Conservation (phyloP, 1,140 invertebrate genomes). For the Pollicipes pollicipes region DNA sequence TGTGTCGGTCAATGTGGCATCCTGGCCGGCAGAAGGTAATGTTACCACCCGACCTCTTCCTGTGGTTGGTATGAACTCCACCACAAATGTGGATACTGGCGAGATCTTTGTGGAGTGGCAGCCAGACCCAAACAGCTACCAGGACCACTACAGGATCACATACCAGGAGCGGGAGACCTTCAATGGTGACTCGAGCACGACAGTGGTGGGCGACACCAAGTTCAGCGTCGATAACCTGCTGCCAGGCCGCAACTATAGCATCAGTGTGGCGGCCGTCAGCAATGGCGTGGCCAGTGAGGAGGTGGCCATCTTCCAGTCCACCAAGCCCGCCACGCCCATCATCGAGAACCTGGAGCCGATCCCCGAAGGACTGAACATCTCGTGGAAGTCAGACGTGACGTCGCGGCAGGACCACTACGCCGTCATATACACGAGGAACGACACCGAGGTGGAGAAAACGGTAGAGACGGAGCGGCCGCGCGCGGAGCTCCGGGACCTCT, state of each 20-base stretch:
- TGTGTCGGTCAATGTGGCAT: slow-evolving; percentile 80
- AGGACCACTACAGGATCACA: slow-evolving; percentile 56
- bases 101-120: slow-evolving; percentile 55
- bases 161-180: slow-evolving; percentile 69
- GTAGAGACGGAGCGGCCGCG: slow-evolving; percentile 49
- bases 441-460: slow-evolving; percentile 37
- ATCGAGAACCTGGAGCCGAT: slow-evolving; percentile 63
- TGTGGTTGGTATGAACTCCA: slow-evolving; percentile 18
- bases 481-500: slow-evolving; percentile 51
- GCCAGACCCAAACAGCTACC: slow-evolving; percentile 52
- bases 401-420: slow-evolving; percentile 73
- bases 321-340: slow-evolving; percentile 62
- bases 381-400: slow-evolving; percentile 83
- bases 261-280: slow-evolving; percentile 63
- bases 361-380: slow-evolving; percentile 58
- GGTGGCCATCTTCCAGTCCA: slow-evolving; percentile 13
- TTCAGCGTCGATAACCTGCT: slow-evolving; percentile 53
- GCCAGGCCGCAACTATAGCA: slow-evolving; percentile 74
- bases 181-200: slow-evolving; percentile 48
- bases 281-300: slow-evolving; percentile 43
- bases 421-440: slow-evolving; percentile 60
- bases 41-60: slow-evolving; percentile 44
- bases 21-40: slow-evolving; percentile 69
- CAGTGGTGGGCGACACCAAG: slow-evolving; percentile 30
- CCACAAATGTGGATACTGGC: slow-evolving; percentile 11